Evolutionary conservation across 2,888 invertebrate species (phyloP).

Genomic region (Euspilapteryx auroguttella): DNA sequence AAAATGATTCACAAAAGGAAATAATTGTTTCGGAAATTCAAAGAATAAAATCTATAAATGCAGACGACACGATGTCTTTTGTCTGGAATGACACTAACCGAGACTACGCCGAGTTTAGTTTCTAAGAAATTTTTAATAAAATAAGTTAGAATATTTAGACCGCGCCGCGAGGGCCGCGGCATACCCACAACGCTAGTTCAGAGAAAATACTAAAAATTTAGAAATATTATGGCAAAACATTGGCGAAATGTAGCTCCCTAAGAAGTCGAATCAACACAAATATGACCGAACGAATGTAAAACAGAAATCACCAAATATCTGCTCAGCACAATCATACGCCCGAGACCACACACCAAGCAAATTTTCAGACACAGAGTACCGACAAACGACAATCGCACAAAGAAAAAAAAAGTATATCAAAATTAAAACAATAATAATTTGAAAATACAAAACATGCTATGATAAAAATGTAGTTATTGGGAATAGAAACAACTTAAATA

Average conservation of each 20-base stretch:
- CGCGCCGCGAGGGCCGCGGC: constrained; percentile 20
- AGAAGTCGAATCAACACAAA: not conserved
- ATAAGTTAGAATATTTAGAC: constrained; percentile 32
- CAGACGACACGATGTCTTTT: constrained; percentile 55
- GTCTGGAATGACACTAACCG: constrained; percentile 53
- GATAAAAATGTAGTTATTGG: no score
- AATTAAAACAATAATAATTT: no score
- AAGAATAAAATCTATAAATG: constrained; percentile 48
- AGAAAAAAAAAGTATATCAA: no score
- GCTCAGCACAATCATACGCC: constrained; percentile 19
- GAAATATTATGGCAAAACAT: constrained; percentile 53
- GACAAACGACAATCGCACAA: no score
- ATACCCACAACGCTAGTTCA: constrained; percentile 27
- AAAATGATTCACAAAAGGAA: no score
- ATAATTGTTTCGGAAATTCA: constrained; percentile 9
- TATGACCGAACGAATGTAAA: no score
- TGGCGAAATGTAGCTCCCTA: constrained; percentile 43
- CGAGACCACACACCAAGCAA: constrained; percentile 11
- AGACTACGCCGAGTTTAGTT: constrained; percentile 11
- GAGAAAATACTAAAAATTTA: constrained; percentile 22
- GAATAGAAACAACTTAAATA: no score
- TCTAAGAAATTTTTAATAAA: constrained; percentile 26
- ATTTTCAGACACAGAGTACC: no score
- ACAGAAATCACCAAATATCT: constrained; percentile 17
- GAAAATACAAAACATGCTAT: no score